Conservation (phyloP, 2,888 invertebrate genomes). For the Noctuana brunneofusca region DNA sequence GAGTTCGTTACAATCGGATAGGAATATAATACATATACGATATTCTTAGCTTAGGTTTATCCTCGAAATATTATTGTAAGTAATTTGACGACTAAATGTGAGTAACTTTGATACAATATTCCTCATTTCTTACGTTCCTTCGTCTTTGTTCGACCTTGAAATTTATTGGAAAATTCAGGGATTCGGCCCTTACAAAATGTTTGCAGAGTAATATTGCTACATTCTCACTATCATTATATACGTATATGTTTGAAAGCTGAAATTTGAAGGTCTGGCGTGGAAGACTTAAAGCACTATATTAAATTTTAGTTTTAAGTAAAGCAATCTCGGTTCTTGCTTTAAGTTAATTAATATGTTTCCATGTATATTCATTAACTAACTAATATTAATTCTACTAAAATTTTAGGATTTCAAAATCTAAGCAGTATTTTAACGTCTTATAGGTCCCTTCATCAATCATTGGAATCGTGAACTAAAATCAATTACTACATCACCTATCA, state of each 20-base stretch:
- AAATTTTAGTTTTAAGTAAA: no score
- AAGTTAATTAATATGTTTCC: no score
- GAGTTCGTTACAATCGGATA: conserved; percentile 14
- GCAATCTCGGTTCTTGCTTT: no score
- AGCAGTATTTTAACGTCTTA: no score
- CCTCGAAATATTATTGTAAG: conserved; percentile 19
- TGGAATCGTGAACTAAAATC: no score
- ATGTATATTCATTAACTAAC: no score
- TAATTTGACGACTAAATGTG: conserved; percentile 10
- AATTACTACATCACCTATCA: no score
- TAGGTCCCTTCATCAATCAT: no score
- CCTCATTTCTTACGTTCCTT: neutral
- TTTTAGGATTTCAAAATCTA: no score
- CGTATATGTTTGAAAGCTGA: neutral
- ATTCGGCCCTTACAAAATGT: neutral
- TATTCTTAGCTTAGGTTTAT: conserved; percentile 15
- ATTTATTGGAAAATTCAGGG: conserved; percentile 1
- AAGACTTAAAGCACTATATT: no score
- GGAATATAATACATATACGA: conserved; percentile 1
- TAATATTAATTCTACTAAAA: no score
- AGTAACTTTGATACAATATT: conserved; percentile 13
- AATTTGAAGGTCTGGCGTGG: neutral
- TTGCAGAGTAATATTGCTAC: neutral
- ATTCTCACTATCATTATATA: neutral
- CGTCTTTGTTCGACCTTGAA: neutral